Evolutionary conservation across 2,113 vertebrate species (phyloP).

Genomic region (Irena cyanogastra): DNA sequence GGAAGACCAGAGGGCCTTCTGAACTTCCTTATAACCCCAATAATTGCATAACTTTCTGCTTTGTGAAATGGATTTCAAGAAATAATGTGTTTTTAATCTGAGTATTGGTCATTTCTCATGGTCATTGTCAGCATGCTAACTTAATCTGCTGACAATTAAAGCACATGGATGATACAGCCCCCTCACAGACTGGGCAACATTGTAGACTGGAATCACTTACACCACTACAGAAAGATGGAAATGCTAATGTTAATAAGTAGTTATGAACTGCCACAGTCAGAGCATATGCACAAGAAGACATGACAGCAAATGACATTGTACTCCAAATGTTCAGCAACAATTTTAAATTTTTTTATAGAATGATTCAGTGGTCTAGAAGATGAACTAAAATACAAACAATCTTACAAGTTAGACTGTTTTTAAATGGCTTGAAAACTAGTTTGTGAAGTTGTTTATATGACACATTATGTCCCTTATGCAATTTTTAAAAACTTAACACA

Average conservation of each 20-base stretch:
- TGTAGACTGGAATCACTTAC: not conserved
- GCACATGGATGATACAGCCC: not conserved
- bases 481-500: not conserved
- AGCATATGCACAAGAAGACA: not conserved
- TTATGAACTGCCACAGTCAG: not conserved
- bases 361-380: not conserved
- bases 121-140: not conserved
- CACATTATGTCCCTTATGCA: not conserved
- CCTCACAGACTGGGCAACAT: not conserved
- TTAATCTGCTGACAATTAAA: not conserved
- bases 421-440: not conserved
- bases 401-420: not conserved
- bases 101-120: not conserved
- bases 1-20: not conserved
- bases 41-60: not conserved
- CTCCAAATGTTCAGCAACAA: not conserved
- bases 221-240: not conserved
- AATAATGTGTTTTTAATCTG: accelerated
- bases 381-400: not conserved
- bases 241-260: not conserved
- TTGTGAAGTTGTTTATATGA: not conserved
- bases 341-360: not conserved
- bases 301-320: too few relatives aligned
- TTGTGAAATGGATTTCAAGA: not conserved
- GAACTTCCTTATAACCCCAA: not conserved